Conservation (phyloP, 2,113 vertebrate species). For the Amphilophus citrinellus region DNA sequence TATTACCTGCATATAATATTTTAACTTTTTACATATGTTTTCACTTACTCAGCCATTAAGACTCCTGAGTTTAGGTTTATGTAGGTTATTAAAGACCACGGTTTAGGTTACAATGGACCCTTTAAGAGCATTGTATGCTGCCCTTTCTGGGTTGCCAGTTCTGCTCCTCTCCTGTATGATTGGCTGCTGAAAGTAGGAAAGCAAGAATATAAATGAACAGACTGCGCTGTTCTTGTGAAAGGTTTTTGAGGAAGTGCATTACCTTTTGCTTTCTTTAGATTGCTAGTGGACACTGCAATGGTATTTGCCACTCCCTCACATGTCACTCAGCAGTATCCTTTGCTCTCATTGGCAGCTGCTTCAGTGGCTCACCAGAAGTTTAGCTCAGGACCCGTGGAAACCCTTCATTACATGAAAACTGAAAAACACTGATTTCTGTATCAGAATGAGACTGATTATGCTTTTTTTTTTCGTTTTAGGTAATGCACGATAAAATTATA, state of each 20-base stretch:
- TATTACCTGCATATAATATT: neutral
- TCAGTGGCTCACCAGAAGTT: neutral
- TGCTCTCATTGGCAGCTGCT: neutral
- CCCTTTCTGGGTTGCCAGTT: neutral
- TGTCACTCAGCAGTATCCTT: neutral
- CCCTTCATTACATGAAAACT: neutral
- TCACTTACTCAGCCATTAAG: neutral
- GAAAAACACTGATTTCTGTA: neutral
- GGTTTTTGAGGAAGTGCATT: neutral
- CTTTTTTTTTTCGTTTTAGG: constrained; percentile 77
- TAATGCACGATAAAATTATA: constrained; percentile 99
- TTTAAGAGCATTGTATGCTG: neutral
- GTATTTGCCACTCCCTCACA: neutral
- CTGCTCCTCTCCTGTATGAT: neutral
- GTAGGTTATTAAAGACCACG: neutral
- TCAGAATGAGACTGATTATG: neutral
- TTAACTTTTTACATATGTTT: neutral
- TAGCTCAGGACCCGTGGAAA: neutral
- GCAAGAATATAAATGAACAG: neutral
- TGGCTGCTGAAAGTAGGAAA: neutral
- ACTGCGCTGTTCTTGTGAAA: neutral
- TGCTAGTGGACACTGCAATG: neutral
- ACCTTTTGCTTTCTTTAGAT: neutral
- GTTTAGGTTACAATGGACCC: neutral
- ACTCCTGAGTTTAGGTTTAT: neutral